Evolutionary conservation across 23 tunicate genomes (phyloP), one percentile per base, ranked within the genome.

Genomic region (Corella eumyota): DNA sequence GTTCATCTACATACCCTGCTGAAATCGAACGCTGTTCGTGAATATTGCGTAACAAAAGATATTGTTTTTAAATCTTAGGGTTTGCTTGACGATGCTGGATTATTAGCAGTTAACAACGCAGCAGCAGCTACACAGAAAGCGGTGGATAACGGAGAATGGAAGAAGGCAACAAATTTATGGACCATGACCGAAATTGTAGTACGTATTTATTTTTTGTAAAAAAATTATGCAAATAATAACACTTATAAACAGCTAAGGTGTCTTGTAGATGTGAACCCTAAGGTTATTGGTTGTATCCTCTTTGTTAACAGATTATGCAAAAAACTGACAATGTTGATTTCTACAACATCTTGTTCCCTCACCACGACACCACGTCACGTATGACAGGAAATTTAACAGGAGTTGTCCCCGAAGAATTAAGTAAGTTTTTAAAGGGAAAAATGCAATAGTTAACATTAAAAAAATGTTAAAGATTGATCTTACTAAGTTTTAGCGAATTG

Each of bases 251-350:
- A n/a, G n/a, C n/a, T n/a, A n/a, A n/a, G n/a, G n/a, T n/a, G n/a
- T n/a, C n/a, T n/a, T n/a, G n/a, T n/a, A n/a, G n/a, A n/a, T n/a
- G n/a, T n/a, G n/a, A n/a, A n/a, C n/a, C n/a, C n/a, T n/a, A n/a
- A n/a, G n/a, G n/a, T n/a, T n/a, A n/a, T n/a, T n/a, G n/a, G n/a
- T n/a, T n/a, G n/a, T n/a, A n/a, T n/a, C n/a, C n/a, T 30, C 4
- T 55, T 54, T 36, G 33, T 47, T 34, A 34, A 6, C 63, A 88
- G 96, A 62, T 79, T 44, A 67, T 56, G 34, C 44, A 63, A 24
- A 34, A 65, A 36, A 49, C 96, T 19, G 96, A 88, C 50, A 79
- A 79, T 25, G 96, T 88, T 45, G 96, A 88, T 45, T 66, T 88
- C 68, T 72, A 79, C 77, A 79, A 88, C 68, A 88, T 88, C 33